These are phyloP conservation scores for Lochmaea crataegi DNA, from an alignment of 2,888 invertebrate species.

Conservation along the genomic window DNA sequence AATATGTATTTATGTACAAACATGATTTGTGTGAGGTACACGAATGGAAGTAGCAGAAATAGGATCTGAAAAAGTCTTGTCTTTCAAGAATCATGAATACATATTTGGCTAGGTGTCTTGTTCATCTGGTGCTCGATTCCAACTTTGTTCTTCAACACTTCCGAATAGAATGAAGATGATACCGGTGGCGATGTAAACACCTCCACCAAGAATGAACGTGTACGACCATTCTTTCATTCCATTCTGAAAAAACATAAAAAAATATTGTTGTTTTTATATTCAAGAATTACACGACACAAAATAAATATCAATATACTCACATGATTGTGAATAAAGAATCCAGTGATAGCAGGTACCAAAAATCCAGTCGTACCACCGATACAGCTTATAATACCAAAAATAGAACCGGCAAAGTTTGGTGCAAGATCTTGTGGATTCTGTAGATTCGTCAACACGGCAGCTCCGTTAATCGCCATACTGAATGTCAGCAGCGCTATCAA, in stretches of 20 bases:
- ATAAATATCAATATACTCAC: constrained; percentile 39
- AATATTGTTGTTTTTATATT: constrained; percentile 1
- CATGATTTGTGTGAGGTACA: neutral
- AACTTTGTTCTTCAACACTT: constrained; percentile 61
- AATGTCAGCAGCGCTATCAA: constrained; percentile 51
- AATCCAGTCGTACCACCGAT: constrained; percentile 55
- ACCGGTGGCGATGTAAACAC: constrained; percentile 59
- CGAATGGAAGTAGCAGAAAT: neutral
- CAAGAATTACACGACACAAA: neutral
- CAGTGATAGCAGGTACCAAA: constrained; percentile 51
- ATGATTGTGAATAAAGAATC: constrained; percentile 45
- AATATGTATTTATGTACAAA: neutral
- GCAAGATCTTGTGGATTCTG: constrained; percentile 56
- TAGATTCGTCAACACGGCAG: constrained; percentile 52
- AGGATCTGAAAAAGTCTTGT: neutral
- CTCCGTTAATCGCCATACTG: constrained; percentile 54
- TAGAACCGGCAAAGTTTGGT: constrained; percentile 55
- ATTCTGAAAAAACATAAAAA: constrained; percentile 58
- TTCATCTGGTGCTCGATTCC: constrained; percentile 56
- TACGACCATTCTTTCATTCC: constrained; percentile 62
- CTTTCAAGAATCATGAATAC: neutral
- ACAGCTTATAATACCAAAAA: constrained; percentile 55
- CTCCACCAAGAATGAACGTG: constrained; percentile 62
- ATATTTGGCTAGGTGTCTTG: neutral
- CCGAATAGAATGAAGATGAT: constrained; percentile 62